phyloP scores from a whole-genome alignment of 2,888 invertebrate species.

The Pyrrhosoma nymphula region DNA sequence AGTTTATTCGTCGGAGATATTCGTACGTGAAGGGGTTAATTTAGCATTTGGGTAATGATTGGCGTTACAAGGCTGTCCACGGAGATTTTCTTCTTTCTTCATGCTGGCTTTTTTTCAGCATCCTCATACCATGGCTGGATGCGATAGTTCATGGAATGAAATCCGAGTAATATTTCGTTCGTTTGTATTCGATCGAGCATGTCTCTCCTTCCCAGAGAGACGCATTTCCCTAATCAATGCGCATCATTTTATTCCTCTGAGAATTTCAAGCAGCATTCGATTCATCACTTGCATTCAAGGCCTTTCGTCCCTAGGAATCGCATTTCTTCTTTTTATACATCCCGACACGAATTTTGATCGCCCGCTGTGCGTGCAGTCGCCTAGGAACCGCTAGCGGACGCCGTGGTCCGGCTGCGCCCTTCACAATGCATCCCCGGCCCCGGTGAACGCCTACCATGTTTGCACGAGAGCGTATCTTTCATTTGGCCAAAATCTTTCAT shows the following conservation, averaged over 20 bases:
- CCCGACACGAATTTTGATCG: constrained; percentile 30
- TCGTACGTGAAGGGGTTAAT: not conserved
- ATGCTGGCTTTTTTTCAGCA: too few relatives aligned
- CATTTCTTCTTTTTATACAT: not conserved
- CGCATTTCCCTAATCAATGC: constrained; percentile 62
- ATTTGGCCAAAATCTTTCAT: not conserved
- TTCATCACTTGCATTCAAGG: constrained; percentile 39
- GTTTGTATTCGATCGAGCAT: constrained; percentile 17
- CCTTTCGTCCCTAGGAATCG: not conserved
- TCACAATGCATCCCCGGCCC: not conserved
- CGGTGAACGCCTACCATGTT: too few relatives aligned
- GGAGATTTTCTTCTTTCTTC: too few relatives aligned
- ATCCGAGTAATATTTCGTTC: not conserved
- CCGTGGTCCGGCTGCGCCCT: constrained; percentile 15
- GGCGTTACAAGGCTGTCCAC: too few relatives aligned
- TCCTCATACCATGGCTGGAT: not conserved
- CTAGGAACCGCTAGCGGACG: constrained; percentile 37
- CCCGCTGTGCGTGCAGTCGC: not conserved
- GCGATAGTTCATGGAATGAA: not conserved
- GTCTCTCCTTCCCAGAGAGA: not conserved
- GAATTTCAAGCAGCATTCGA: constrained; percentile 37
- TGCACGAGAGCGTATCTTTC: not conserved
- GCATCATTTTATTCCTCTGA: constrained; percentile 32
- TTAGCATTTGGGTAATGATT: not conserved
- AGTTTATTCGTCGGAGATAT: not conserved